A percentile compares a stretch with the other conserved stretches of the same genome.
These are phyloP conservation scores for Odontomachus brunneus DNA, from an alignment of 1,140 invertebrate genomes.

Conservation along the genomic window DNA sequence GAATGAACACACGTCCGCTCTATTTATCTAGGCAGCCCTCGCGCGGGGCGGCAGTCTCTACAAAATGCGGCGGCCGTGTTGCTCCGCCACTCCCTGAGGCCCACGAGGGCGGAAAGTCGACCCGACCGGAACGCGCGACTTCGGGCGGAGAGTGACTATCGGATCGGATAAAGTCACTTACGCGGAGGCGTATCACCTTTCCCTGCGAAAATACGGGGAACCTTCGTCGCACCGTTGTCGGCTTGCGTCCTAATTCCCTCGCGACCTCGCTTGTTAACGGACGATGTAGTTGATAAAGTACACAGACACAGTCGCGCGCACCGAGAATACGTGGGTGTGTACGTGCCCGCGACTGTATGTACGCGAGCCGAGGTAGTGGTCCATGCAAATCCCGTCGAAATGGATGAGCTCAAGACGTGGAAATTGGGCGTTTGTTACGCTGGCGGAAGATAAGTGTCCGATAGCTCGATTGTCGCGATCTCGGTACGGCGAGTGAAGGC, in stretches of 20 bases:
- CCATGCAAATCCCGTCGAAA: conserved; percentile 38
- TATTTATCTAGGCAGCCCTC: conserved; percentile 65
- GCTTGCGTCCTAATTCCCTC: conserved; percentile 44
- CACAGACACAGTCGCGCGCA: background rate
- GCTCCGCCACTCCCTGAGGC: background rate
- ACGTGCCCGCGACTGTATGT: too few species aligned
- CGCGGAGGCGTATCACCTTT: conserved; percentile 44
- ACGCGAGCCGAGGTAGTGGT: background rate
- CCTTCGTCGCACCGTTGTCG: conserved; percentile 28
- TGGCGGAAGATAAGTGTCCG: conserved; percentile 26
- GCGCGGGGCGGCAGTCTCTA: conserved; percentile 29
- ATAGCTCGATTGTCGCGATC: conserved; percentile 22
- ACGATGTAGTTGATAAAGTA: conserved; percentile 41
- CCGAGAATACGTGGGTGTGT: too few species aligned
- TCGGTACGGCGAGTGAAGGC: background rate
- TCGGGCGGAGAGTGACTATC: conserved; percentile 30
- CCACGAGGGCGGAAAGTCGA: conserved; percentile 41
- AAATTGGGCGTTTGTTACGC: conserved; percentile 39
- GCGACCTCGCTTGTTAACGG: conserved; percentile 39
- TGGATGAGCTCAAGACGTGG: conserved; percentile 41
- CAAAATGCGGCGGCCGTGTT: conserved; percentile 45
- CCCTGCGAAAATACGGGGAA: conserved; percentile 52
- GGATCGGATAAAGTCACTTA: conserved; percentile 67
- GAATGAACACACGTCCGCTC: conserved; percentile 45
- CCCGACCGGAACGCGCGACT: conserved; percentile 44